A percentile compares a stretch with the other conserved stretches of the same genome.
phyloP scores from a whole-genome alignment of 2,888 invertebrate species.

The Lepidochitona cinerea region DNA sequence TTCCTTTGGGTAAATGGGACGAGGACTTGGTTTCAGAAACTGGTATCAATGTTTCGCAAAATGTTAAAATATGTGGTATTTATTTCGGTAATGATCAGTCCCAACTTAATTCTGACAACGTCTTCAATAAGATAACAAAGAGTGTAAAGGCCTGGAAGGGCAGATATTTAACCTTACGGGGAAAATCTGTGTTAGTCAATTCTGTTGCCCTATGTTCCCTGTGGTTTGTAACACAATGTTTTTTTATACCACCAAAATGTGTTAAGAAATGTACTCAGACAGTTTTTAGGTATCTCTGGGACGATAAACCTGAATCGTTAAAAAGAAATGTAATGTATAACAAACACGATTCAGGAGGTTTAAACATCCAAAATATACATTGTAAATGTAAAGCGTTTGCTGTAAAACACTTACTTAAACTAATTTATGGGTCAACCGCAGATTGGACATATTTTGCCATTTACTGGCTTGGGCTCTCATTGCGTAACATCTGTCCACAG shows the following conservation, averaged over 20 bases:
- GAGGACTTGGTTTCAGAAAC: background rate
- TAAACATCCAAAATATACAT: background rate
- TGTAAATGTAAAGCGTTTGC: background rate
- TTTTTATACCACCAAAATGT: background rate
- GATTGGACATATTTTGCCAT: conserved; percentile 8
- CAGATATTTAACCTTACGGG: background rate
- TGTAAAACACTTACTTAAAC: background rate
- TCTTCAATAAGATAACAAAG: background rate
- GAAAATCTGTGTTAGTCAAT: background rate
- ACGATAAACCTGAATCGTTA: background rate
- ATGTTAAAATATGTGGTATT: background rate
- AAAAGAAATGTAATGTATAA: background rate
- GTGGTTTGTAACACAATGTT: background rate
- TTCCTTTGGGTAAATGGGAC: background rate
- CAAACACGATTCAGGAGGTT: background rate
- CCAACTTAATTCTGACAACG: background rate
- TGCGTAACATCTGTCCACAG: background rate
- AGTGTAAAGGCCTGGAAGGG: background rate
- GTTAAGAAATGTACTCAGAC: background rate
- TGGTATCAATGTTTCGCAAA: background rate
- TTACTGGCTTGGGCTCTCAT: background rate
- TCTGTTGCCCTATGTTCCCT: background rate
- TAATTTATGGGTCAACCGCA: background rate
- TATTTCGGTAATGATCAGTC: background rate
- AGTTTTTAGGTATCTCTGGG: background rate